These are phyloP conservation scores for Pammene fasciana DNA, from an alignment of 2,888 invertebrate species.

Conservation along the genomic window DNA sequence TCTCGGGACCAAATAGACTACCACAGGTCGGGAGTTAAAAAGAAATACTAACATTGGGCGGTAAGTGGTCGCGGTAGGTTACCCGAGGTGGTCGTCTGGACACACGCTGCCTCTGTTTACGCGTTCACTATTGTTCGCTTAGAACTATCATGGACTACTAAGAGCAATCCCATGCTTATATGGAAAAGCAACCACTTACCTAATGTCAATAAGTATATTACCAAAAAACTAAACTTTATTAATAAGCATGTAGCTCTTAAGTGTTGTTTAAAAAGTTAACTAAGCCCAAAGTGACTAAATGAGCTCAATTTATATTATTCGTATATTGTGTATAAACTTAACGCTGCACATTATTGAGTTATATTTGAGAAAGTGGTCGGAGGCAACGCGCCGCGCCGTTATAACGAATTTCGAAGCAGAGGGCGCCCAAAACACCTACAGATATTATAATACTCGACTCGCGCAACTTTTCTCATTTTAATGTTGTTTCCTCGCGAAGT, in stretches of 20 bases:
- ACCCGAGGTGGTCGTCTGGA: constrained; percentile 47
- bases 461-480: constrained; percentile 80
- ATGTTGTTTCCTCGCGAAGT: constrained; percentile 79
- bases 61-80: constrained; percentile 46
- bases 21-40: constrained; percentile 63
- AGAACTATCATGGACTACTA: constrained; percentile 25
- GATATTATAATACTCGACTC: constrained; percentile 68
- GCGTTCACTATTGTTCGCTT: constrained; percentile 39
- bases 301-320: neutral
- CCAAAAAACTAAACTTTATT: neutral
- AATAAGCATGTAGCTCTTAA: neutral
- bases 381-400: constrained; percentile 19
- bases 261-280: neutral
- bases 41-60: constrained; percentile 63
- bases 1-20: constrained; percentile 64
- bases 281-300: neutral
- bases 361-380: constrained; percentile 11
- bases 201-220: constrained; percentile 12
- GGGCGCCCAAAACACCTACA: constrained; percentile 35
- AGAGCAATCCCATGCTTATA: constrained; percentile 24
- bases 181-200: constrained; percentile 14
- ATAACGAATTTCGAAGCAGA: constrained; percentile 28
- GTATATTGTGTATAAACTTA: neutral
- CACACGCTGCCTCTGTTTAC: constrained; percentile 41
- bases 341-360: constrained; percentile 12